phyloP scores from a whole-genome alignment of 2,113 vertebrate species.

The Nannospalax galili region DNA sequence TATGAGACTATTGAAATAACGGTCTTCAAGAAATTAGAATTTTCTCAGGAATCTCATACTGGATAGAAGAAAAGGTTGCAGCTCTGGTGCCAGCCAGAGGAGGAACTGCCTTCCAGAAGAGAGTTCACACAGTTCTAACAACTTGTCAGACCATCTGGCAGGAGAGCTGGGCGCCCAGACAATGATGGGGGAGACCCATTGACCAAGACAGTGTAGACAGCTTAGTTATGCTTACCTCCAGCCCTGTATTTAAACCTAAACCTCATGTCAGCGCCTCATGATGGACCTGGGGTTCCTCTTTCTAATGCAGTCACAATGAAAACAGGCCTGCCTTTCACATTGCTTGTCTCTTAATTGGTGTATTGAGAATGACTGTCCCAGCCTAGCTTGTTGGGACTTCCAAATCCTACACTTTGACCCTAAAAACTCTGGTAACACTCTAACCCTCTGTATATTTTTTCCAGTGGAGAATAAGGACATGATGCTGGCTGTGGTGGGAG shows the following conservation, averaged over 20 bases:
- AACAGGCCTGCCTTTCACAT: not conserved
- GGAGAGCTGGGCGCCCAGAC: not conserved
- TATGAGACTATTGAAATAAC: not conserved
- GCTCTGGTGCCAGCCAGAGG: not conserved
- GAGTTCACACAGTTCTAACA: not conserved
- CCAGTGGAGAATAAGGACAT: not conserved
- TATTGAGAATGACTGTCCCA: not conserved
- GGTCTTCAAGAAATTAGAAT: no score
- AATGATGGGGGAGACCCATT: no score
- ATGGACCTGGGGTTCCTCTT: not conserved
- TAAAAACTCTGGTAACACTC: not conserved
- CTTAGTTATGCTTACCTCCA: not conserved
- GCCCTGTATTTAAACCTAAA: not conserved
- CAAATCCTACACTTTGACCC: not conserved
- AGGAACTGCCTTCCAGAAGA: not conserved
- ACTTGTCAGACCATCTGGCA: no score
- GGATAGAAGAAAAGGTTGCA: not conserved
- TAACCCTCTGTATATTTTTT: not conserved
- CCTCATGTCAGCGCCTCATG: no score
- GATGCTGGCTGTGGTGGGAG: not conserved
- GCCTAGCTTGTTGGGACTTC: not conserved
- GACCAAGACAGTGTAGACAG: not conserved
- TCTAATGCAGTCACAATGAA: not conserved
- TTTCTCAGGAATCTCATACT: not conserved
- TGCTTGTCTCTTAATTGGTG: not conserved